Conservation (phyloP, 1,140 invertebrate species). For the Cepaea nemoralis region DNA sequence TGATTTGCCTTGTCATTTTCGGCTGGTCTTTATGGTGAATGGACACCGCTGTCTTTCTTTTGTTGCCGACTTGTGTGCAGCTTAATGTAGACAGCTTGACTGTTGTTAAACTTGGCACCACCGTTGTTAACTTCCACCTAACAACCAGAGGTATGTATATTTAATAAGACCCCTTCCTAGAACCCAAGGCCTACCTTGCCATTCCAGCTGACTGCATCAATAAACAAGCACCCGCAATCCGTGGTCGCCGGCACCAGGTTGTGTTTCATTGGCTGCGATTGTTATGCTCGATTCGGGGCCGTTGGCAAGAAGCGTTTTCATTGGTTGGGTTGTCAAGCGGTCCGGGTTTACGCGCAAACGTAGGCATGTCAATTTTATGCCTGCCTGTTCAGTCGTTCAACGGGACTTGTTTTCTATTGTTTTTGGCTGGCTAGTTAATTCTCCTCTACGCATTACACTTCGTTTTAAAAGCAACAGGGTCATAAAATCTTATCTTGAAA, state of each 20-base stretch:
- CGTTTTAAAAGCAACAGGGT: too few species aligned
- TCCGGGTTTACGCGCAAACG: background rate
- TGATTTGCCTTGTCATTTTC: background rate
- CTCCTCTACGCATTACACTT: too few species aligned
- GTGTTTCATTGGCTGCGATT: background rate
- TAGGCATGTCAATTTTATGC: background rate
- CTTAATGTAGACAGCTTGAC: too few species aligned
- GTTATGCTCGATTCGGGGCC: background rate
- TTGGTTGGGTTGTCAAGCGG: background rate
- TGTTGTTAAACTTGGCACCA: too few species aligned
- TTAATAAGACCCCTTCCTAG: background rate
- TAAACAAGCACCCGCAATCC: conserved; percentile 16
- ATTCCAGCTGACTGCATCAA: conserved; percentile 25
- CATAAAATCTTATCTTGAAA: too few species aligned
- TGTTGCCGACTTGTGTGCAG: too few species aligned
- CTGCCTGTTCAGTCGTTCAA: too few species aligned
- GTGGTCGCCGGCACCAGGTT: background rate
- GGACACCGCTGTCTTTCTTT: background rate
- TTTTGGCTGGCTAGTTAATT: too few species aligned
- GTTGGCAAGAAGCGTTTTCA: background rate
- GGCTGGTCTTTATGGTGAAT: background rate
- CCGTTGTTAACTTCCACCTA: too few species aligned
- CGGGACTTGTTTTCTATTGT: too few species aligned
- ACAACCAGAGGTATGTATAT: background rate
- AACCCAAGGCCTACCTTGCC: background rate